Base-by-base conservation (phyloP, 2,797 vertebrate genomes). In the Lepidocolaptes lacrymiger region DNA sequence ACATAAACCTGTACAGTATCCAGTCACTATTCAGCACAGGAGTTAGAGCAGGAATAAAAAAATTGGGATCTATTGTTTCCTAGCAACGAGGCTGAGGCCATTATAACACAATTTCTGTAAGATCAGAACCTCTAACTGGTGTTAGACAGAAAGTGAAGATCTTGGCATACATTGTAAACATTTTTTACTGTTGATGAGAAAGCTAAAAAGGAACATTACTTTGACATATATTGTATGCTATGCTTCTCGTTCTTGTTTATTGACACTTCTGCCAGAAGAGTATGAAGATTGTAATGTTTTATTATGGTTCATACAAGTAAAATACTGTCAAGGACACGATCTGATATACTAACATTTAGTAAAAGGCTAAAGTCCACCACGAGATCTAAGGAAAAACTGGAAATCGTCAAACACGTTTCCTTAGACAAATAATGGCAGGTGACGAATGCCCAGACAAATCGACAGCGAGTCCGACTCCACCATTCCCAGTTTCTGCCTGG, bases 1-100 rank as follows among this genome's bases (percentile, higher is more conserved):
- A 98, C 97, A 97, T 91, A 97, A 98, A 98, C 97, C 98, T 98
- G 97, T 98, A 98, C 98, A 98, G 97, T 98, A 97, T 97, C 97
- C 98, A 98, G 97, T 98, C 97, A 98, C 98, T 97, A 98, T 97
- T 98, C 97, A 98, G 97, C 98, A 97, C 95, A 98, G 98, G 98
- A 98, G 97, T 97, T 96, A 98, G 97, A 98, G 97, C 98, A 97
- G 97, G 97, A 98, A 98, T 98, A 98, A 97, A 98, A 96, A 98
- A 98, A 97, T 96, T 82, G 96, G 97, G 97, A 97, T 96, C 97
- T 98, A 97, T 97, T 97, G 96, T 98, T 97, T 98, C 98, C 96
- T 98, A 98, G 97, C 98, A 98, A 98, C 97, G 93, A 97, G 96
- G 97, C 94, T 97, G 95, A 97, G 97, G 97, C 98, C 96, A 88